Evolutionary conservation across 2,888 invertebrate genomes (phyloP).

Genomic region (Cataglyphis albicans): DNA sequence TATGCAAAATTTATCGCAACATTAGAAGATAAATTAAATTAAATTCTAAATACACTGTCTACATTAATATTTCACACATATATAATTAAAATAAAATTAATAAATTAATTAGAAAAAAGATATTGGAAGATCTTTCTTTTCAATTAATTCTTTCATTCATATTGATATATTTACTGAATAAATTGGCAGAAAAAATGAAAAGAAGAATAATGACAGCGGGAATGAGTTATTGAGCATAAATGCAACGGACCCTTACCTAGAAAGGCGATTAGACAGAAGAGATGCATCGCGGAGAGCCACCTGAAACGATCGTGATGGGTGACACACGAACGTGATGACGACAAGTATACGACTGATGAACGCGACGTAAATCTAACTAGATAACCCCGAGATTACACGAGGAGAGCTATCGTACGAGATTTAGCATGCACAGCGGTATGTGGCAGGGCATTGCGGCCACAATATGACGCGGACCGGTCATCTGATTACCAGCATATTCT

Average conservation of each 20-base stretch:
- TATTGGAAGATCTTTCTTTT: not conserved
- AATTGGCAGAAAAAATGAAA: not conserved
- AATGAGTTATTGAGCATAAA: not conserved
- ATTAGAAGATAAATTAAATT: not conserved
- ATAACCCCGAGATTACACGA: conserved; percentile 77
- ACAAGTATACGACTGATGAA: conserved; percentile 72
- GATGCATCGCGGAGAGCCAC: conserved; percentile 57
- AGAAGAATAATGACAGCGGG: not conserved
- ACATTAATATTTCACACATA: not conserved
- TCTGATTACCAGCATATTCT: not conserved
- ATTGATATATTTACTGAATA: not conserved
- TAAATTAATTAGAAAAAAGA: not conserved
- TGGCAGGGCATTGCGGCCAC: conserved; percentile 44
- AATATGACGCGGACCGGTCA: not conserved
- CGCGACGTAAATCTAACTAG: conserved; percentile 72
- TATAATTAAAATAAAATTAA: not conserved
- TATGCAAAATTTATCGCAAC: not conserved
- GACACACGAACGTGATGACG: conserved; percentile 70
- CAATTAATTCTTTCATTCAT: not conserved
- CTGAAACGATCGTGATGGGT: conserved; percentile 56
- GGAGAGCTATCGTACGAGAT: conserved; percentile 73
- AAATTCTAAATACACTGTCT: not conserved
- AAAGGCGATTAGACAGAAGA: conserved; percentile 35
- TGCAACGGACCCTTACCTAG: conserved; percentile 58
- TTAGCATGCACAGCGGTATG: conserved; percentile 67